Evolutionary conservation across 92 coral and sea anemone species (phyloP).

Genomic region (Zoanthus gigantus): DNA sequence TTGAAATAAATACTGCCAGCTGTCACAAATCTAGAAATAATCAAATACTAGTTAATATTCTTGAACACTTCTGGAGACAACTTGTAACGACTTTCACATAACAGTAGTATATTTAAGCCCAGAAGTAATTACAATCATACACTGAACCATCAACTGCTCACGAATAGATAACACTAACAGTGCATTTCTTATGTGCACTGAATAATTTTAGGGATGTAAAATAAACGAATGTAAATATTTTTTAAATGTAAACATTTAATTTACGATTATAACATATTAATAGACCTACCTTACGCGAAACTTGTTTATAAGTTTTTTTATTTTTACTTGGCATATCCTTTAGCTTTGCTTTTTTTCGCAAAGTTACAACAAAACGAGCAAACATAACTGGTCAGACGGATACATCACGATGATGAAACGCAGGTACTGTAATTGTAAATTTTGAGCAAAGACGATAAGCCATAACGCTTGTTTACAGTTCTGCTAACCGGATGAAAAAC

Average conservation of each 20-base stretch:
- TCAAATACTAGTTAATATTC: too few relatives aligned
- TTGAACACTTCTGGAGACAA: too few relatives aligned
- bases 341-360: slow-evolving; percentile 21
- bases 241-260: too few relatives aligned
- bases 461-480: background rate
- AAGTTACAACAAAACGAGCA: background rate
- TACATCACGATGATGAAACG: too few relatives aligned
- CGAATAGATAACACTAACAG: too few relatives aligned
- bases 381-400: background rate
- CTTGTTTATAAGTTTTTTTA: background rate
- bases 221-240: background rate
- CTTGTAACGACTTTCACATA: too few relatives aligned
- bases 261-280: background rate
- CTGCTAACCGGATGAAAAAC: background rate
- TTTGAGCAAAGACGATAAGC: background rate
- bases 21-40: too few relatives aligned
- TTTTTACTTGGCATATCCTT: slow-evolving; percentile 22
- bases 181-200: too few relatives aligned
- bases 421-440: background rate
- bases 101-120: too few relatives aligned
- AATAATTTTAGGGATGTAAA: background rate
- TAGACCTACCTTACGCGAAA: background rate
- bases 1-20: too few relatives aligned
- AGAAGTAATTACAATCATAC: too few relatives aligned
- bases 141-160: too few relatives aligned